A percentile compares a stretch with the other conserved stretches of the same genome.
These are phyloP conservation scores for Oxyura jamaicensis DNA, from an alignment of 2,113 vertebrate species.

Conservation along the genomic window DNA sequence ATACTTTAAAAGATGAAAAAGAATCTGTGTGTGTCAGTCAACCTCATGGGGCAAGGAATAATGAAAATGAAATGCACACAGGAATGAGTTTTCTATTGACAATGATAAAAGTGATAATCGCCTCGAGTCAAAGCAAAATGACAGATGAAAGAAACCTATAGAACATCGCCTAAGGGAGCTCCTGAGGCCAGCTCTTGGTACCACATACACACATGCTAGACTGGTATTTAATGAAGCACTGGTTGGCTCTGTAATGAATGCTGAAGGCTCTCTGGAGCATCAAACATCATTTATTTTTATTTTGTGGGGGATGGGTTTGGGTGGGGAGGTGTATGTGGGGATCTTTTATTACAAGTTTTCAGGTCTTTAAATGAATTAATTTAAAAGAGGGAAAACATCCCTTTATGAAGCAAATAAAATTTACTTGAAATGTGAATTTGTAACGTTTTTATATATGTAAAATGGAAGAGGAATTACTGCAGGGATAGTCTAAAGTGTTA, in stretches of 20 bases:
- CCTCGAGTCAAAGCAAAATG: slow-evolving; percentile 66
- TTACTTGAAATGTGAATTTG: neutral
- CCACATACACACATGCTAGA: slow-evolving; percentile 55
- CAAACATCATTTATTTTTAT: slow-evolving; percentile 57
- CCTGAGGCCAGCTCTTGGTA: slow-evolving; percentile 35
- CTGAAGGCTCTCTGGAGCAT: slow-evolving; percentile 64
- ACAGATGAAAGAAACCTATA: slow-evolving; percentile 70
- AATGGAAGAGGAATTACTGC: neutral
- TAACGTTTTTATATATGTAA: neutral
- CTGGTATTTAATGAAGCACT: slow-evolving; percentile 70
- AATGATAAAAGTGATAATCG: slow-evolving; percentile 66
- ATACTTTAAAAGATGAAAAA: slow-evolving; percentile 56
- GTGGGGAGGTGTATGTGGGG: too few relatives aligned
- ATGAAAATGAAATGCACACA: slow-evolving; percentile 65
- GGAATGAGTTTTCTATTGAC: slow-evolving; percentile 69
- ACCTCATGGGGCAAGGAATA: slow-evolving; percentile 42
- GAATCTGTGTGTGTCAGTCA: slow-evolving; percentile 60
- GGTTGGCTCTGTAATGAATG: slow-evolving; percentile 64
- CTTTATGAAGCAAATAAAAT: neutral
- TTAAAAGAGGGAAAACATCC: neutral
- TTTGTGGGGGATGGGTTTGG: accelerated
- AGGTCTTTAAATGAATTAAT: neutral
- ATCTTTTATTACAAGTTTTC: neutral
- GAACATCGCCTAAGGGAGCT: slow-evolving; percentile 46
- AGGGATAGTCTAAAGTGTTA: neutral